Conservation (phyloP, 1,140 invertebrate genomes). For the Penaeus chinensis region DNA sequence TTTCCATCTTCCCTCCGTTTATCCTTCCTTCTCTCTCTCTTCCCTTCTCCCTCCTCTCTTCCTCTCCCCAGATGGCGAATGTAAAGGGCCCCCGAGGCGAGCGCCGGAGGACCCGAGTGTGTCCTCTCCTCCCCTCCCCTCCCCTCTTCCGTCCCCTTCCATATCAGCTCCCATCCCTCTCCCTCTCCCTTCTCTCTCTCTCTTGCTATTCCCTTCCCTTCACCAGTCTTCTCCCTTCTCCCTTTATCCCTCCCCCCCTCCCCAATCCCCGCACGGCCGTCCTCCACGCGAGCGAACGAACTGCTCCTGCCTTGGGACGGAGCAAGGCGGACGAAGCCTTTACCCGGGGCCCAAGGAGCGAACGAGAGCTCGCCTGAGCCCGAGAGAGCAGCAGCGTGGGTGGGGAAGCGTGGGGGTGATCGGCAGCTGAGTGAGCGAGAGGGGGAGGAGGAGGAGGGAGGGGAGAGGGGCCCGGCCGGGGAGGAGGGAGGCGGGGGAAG, state of each 20-base stretch:
- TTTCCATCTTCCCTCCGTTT: too few relatives aligned
- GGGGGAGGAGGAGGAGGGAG: background rate
- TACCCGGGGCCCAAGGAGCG: background rate
- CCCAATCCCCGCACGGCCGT: background rate
- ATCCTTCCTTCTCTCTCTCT: too few relatives aligned
- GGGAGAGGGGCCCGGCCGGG: background rate
- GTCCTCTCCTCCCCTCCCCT: background rate
- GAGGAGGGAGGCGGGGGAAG: background rate
- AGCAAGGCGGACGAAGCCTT: background rate
- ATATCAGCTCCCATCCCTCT: background rate
- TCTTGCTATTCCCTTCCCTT: background rate
- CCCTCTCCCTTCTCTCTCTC: too few relatives aligned
- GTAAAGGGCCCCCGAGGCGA: background rate
- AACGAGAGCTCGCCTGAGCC: background rate
- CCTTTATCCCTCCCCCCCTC: background rate
- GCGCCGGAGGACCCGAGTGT: background rate
- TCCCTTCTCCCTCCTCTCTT: too few relatives aligned
- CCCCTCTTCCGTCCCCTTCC: background rate
- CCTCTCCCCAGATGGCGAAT: too few relatives aligned
- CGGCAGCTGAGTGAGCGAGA: conserved; percentile 42
- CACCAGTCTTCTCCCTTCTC: too few relatives aligned
- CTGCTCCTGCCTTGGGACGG: background rate
- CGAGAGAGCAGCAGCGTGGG: conserved; percentile 25
- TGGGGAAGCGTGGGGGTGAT: conserved; percentile 30
- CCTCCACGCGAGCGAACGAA: background rate